These are phyloP conservation scores for Cyanocitta stelleri DNA, from an alignment of 2,113 vertebrate genomes.

Conservation along the genomic window DNA sequence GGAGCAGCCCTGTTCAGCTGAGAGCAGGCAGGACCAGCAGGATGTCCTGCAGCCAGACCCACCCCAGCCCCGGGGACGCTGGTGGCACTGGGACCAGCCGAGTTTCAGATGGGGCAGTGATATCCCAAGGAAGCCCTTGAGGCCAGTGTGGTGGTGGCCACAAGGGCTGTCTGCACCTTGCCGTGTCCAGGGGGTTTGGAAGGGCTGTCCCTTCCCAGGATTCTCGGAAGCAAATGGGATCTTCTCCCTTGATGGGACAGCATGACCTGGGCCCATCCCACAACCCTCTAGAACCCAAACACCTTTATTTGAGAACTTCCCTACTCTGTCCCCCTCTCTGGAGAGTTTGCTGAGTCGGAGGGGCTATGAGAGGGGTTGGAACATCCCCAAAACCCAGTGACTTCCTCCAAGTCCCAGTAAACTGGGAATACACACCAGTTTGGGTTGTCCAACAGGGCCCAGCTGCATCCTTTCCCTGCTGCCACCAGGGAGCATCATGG, in stretches of 20 bases:
- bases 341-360: neutral
- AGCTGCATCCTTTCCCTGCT: neutral
- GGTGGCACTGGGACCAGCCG: neutral
- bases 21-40: neutral
- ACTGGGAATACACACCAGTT: neutral
- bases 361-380: neutral
- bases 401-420: neutral
- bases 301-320: neutral
- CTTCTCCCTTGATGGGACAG: neutral
- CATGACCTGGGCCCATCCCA: neutral
- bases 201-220: neutral
- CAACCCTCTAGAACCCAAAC: neutral
- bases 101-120: rapidly evolving
- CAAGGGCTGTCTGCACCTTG: neutral
- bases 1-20: neutral
- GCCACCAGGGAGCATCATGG: constrained; percentile 44
- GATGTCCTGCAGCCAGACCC: neutral
- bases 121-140: neutral
- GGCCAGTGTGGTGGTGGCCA: neutral
- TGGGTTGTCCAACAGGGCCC: neutral
- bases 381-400: neutral
- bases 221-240: neutral
- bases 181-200: rapidly evolving
- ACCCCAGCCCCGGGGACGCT: neutral
- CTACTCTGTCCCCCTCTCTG: neutral